A percentile compares a stretch with the other conserved stretches of the same genome.
Evolutionary conservation across 2,113 vertebrate genomes (phyloP).

Genomic region (Cathartes aura): DNA sequence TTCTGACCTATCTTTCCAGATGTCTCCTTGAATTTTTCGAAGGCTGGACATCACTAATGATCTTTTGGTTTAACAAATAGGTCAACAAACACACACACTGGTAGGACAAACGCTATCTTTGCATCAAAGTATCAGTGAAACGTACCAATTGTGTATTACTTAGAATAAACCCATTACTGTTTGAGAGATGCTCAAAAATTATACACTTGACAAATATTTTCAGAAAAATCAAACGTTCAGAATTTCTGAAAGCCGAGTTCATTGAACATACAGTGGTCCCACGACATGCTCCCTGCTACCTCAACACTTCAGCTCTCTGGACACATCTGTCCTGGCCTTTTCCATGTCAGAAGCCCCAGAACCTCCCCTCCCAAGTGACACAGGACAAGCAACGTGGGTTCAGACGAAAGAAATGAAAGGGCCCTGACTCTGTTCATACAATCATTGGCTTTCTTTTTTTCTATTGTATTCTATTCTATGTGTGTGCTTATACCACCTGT

Average conservation of each 20-base stretch:
- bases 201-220: background rate
- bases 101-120: background rate
- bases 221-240: background rate
- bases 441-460: background rate
- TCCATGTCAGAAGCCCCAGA: background rate
- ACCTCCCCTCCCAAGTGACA: background rate
- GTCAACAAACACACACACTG: background rate
- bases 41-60: background rate
- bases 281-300: background rate
- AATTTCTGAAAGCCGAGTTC: background rate
- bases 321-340: background rate
- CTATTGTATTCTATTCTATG: background rate
- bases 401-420: background rate
- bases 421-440: background rate
- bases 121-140: background rate
- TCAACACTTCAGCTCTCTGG: background rate
- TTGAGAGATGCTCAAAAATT: background rate
- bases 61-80: background rate
- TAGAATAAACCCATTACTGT: background rate
- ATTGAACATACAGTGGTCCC: background rate
- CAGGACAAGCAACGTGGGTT: background rate
- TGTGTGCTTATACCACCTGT: background rate
- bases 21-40: background rate
- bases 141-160: rapidly evolving
- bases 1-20: background rate